These are phyloP conservation scores for Nixonia krombeini DNA, from an alignment of 1,140 invertebrate genomes.

Conservation along the genomic window DNA sequence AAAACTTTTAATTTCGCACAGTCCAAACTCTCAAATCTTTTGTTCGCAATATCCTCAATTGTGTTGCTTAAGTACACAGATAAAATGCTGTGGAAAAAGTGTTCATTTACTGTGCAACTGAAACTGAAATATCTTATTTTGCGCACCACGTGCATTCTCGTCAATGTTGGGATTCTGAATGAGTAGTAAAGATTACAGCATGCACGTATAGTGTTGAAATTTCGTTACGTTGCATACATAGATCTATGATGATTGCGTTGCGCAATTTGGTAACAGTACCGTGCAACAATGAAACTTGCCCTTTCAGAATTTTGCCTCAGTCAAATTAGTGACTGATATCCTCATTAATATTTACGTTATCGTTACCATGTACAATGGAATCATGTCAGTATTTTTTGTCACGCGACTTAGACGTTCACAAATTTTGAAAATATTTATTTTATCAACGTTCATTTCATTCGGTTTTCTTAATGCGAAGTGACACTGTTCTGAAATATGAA, in stretches of 20 bases:
- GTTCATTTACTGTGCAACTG: no score
- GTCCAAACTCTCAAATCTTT: background rate
- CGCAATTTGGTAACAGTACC: conserved; percentile 33
- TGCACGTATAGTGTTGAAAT: conserved; percentile 52
- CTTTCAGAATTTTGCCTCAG: conserved; percentile 15
- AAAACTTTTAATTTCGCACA: no score
- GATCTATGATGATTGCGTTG: conserved; percentile 42
- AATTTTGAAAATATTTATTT: no score
- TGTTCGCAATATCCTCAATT: background rate
- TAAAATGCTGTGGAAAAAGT: background rate
- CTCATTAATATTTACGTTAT: conserved; percentile 6
- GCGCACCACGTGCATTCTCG: conserved; percentile 10
- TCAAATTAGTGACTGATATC: background rate
- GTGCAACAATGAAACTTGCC: conserved; percentile 21
- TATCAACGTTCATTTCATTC: no score
- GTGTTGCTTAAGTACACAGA: background rate
- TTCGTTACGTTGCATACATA: conserved; percentile 43
- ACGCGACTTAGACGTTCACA: no score
- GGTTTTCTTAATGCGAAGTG: no score
- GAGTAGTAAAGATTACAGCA: conserved; percentile 33
- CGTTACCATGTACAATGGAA: no score
- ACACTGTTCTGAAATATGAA: no score
- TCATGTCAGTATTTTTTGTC: no score
- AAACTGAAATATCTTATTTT: conserved; percentile 3
- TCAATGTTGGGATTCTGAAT: conserved; percentile 35